Conservation (phyloP, 2,888 invertebrate species). For the Crossocerus cetratus region DNA sequence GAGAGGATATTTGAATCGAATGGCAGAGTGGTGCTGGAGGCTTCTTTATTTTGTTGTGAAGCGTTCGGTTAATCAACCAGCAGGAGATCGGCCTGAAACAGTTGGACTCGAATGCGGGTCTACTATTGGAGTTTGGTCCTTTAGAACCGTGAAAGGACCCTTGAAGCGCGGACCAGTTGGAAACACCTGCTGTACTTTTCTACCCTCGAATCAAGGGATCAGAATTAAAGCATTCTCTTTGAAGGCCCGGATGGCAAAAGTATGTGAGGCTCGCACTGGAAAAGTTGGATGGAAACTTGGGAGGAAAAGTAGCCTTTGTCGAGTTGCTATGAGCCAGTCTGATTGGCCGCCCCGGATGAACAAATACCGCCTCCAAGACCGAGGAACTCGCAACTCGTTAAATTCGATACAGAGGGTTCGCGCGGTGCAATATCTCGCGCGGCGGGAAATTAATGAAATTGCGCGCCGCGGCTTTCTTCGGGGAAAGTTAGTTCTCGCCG, state of each 20-base stretch:
- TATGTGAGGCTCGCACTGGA: background rate
- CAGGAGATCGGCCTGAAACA: too few relatives aligned
- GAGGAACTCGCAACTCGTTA: background rate
- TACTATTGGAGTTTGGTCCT: background rate
- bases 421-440: background rate
- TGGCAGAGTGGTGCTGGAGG: too few relatives aligned
- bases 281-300: background rate
- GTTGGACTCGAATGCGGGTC: background rate
- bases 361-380: too few relatives aligned
- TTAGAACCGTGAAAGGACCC: background rate
- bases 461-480: constrained; percentile 4
- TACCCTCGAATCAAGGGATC: too few relatives aligned
- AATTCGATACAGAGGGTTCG: background rate
- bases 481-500: constrained; percentile 3
- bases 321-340: too few relatives aligned
- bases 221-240: too few relatives aligned
- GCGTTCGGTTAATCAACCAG: too few relatives aligned
- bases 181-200: background rate
- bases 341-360: too few relatives aligned
- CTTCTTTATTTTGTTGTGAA: too few relatives aligned
- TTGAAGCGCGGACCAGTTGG: background rate
- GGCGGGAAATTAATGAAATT: constrained; percentile 14
- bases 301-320: too few relatives aligned
- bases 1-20: too few relatives aligned
- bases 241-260: background rate